Base-by-base conservation (phyloP, 2,888 invertebrate species). In the Mythimna albipuncta region DNA sequence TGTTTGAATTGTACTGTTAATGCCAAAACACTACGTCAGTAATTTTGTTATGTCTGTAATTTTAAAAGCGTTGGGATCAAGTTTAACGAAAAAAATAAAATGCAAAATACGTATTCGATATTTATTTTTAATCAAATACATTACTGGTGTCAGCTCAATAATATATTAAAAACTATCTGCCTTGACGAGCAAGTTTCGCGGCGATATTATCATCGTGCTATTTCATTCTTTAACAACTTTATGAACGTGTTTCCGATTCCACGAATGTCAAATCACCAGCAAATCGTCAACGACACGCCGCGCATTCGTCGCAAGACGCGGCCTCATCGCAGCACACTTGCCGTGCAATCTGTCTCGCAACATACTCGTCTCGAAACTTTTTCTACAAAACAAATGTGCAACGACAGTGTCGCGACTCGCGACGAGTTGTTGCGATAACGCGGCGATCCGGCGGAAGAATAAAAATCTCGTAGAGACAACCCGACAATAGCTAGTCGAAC, bases 1-100 rank as follows among this genome's bases (percentile, higher is more conserved):
- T 92, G 92, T 84, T 75, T 90, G 6, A 94, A 93, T 71, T 93
- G 92, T 89, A 77, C 82, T 35, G 66, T 91, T n/a, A 81, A 86
- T 72, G 65, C 82, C 6, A 88, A 88, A 81, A 84, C 85, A 79
- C 81, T 83, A 11, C 81, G 85, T 68, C 9, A 66, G 44, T 86
- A 81, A n/a, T 26, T 21, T 75, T 57, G 7, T 57, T 11, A 64
- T n/a, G 63, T 50, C 41, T 61, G 21, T 68, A 16, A 21, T 54
- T 52, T 16, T 35, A 32, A 13, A 69, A 68, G 32, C 69, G 50
- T 66, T 54, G 26, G 41, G 59, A 65, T 13, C 2, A 41, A 47
- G 41, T 58, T 38, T 11, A n/a, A 26, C 35, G 38, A 54, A 50
- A 32, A 35, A 80, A 79, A 69, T 68, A 68, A 83, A 79, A 64